Conservation (phyloP, 2,888 invertebrate species). For the Drosophila ezoana region DNA sequence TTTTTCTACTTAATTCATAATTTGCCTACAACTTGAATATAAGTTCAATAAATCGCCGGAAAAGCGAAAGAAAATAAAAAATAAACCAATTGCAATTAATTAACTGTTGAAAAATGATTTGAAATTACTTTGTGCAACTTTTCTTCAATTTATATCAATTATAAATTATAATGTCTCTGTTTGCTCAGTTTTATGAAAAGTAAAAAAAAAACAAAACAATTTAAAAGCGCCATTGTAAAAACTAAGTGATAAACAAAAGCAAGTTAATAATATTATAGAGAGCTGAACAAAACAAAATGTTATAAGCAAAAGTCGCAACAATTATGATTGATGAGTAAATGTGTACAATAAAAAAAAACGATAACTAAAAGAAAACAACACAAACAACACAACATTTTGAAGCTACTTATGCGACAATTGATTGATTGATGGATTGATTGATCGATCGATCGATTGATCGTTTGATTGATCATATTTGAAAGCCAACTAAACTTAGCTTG, state of each 20-base stretch:
- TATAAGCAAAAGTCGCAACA: constrained; percentile 39
- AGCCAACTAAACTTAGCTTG: constrained; percentile 49
- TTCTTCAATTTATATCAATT: constrained; percentile 40
- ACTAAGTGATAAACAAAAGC: constrained; percentile 83
- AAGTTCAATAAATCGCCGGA: constrained; percentile 47
- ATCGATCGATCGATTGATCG: constrained; percentile 4
- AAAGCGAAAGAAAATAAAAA: constrained; percentile 8
- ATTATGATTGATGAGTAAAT: constrained; percentile 50
- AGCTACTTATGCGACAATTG: constrained; percentile 56
- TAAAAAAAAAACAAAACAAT: constrained; percentile 33
- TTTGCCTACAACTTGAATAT: constrained; percentile 72
- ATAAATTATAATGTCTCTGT: constrained; percentile 59
- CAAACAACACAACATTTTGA: constrained; percentile 35
- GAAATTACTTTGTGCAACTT: constrained; percentile 56
- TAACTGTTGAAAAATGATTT: constrained; percentile 41
- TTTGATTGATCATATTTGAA: constrained; percentile 41
- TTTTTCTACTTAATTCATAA: constrained; percentile 50
- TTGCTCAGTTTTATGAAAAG: constrained; percentile 62
- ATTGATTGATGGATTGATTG: constrained; percentile 13
- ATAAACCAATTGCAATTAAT: constrained; percentile 52
- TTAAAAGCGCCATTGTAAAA: constrained; percentile 84
- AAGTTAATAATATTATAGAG: constrained; percentile 66
- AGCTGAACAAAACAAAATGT: constrained; percentile 36
- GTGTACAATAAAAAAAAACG: constrained; percentile 49
- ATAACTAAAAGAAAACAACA: constrained; percentile 31